Conservation (phyloP, 2,113 vertebrate genomes). For the Conger conger region DNA sequence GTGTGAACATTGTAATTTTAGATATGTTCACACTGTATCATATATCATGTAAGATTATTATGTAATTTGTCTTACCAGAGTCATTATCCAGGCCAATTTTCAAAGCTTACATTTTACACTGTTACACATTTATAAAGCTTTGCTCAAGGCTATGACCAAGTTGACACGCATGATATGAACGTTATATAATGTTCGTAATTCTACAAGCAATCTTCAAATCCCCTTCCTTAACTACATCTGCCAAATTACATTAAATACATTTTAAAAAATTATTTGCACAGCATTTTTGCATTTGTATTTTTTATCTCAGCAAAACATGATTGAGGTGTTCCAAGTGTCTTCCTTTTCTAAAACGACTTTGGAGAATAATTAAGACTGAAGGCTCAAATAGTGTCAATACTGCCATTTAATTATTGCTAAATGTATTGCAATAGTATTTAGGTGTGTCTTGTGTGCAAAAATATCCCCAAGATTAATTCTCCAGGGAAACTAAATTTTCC, state of each 20-base stretch:
- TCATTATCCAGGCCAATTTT: background rate
- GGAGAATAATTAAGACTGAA: background rate
- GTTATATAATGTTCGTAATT: too few relatives aligned
- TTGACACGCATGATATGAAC: background rate
- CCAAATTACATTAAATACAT: background rate
- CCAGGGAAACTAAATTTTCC: slow-evolving; percentile 19
- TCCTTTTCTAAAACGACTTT: background rate
- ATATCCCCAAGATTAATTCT: slow-evolving; percentile 2
- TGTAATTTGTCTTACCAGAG: background rate
- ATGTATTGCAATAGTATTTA: background rate
- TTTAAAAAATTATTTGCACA: too few relatives aligned
- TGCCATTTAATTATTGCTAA: background rate
- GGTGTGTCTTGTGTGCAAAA: background rate
- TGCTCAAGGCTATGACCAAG: background rate
- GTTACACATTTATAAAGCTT: background rate
- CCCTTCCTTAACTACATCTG: background rate
- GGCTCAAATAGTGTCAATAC: background rate
- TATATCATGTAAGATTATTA: background rate
- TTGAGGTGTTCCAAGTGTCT: background rate
- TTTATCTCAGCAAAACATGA: background rate
- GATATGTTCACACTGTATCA: background rate
- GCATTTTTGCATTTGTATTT: background rate
- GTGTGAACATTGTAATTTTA: background rate
- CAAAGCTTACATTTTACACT: background rate
- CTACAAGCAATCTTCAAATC: background rate